Base-by-base conservation (phyloP, 2,113 vertebrate genomes). In the Atractosteus spatula region DNA sequence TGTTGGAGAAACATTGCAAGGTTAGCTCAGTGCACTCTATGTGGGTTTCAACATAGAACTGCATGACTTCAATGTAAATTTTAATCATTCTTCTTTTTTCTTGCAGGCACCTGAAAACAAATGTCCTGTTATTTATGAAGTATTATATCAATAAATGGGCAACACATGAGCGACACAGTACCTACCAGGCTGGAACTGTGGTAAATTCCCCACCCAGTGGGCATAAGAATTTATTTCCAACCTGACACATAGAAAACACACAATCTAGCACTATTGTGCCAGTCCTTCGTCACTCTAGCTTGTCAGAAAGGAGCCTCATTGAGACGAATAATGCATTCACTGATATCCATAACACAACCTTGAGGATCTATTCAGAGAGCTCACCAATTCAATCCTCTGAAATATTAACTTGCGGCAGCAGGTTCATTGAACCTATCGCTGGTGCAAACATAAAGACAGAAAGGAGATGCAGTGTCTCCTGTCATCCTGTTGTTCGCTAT, bases 231-330 rank as follows among this genome's bases (percentile, higher is more conserved):
- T 44, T 29, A 62, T 44, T 55, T 68, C 66, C 54, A 61, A 62
- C 5, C 41, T 29, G 62, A 70, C 69, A 71, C 74, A 62, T 71
- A 68, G 54, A 61, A 17, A 70, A 75, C 63, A 71, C 69, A 75
- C 70, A 29, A 66, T 62, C 43, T n/a, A 41, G 42, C 63, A 43
- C 8, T 45, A 57, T 29, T 8, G 68, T 12, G 43, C 55, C 12
- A 42, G 44, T 59, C 42, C 41, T 69, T 59, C 16, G 51, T 66
- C 62, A 55, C 63, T 66, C 44, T 62, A 41, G 43, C 8, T 54
- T 7, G 13, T 57, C 70, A 65, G 61, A 62, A 64, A 45, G 57
- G 59, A 42, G 16, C 57, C 55, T 17, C 69, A 72, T 72, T 57
- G 63, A 66, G 70, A 72, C n/a, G 45, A 14, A 17, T 14, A 12